These are phyloP conservation scores for Ceratosolen solmsi DNA, from an alignment of 1,140 invertebrate genomes.

Conservation along the genomic window DNA sequence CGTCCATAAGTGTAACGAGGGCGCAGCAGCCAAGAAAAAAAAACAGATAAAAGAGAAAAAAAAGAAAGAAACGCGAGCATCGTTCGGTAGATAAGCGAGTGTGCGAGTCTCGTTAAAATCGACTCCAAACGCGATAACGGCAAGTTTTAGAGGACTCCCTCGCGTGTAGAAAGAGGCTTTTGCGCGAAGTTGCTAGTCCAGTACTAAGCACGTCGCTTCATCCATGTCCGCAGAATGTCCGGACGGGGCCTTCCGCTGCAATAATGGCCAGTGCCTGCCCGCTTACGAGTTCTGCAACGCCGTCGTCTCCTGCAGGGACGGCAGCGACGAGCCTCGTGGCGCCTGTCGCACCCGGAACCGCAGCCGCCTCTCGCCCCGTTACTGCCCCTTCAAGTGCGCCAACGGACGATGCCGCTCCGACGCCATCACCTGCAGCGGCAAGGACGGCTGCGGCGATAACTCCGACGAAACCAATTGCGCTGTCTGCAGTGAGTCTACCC, in stretches of 20 bases:
- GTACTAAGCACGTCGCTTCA: not conserved
- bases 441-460: constrained; percentile 91
- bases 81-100: too few relatives aligned
- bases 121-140: too few relatives aligned
- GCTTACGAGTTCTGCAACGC: constrained; percentile 94
- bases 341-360: constrained; percentile 77
- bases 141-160: too few relatives aligned
- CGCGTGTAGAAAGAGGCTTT: too few relatives aligned
- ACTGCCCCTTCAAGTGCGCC: constrained; percentile 85
- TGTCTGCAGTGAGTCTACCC: constrained; percentile 90
- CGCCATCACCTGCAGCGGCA: constrained; percentile 88
- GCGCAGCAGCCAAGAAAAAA: too few relatives aligned
- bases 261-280: constrained; percentile 87
- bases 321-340: constrained; percentile 86
- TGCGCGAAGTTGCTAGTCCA: too few relatives aligned
- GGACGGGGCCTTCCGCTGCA: constrained; percentile 86
- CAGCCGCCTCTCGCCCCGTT: constrained; percentile 58
- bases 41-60: too few relatives aligned
- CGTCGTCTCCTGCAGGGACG: constrained; percentile 87
- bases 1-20: too few relatives aligned
- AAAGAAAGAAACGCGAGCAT: too few relatives aligned
- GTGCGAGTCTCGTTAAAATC: too few relatives aligned
- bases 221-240: constrained; percentile 75
- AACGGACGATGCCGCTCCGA: constrained; percentile 90
- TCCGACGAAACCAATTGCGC: constrained; percentile 88